Base-by-base conservation (phyloP, 1,140 invertebrate species). In the Drosophila setifemur region DNA sequence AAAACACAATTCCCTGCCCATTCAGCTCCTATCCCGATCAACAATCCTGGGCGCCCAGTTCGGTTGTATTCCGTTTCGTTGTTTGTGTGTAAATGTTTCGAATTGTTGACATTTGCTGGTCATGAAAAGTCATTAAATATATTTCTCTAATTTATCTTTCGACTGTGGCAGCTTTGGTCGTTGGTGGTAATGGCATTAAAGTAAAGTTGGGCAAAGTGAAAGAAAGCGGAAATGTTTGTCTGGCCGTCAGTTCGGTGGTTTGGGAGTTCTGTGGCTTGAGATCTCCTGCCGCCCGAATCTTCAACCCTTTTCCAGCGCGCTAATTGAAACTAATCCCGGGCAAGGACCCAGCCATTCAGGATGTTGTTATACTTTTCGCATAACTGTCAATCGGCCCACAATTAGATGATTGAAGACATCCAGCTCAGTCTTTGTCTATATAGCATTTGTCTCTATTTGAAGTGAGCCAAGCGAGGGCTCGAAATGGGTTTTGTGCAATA, bases 381-480 rank as follows among this genome's bases (percentile, higher is more conserved):
- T 89, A 85, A 89, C 73, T 89, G 86, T 89, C 86, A 89, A 87
- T 73, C 76, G 49, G 44, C 37, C 21, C 52, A 44, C 71, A 76
- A 89, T 89, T 83, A 74, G 89, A 89, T 89, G 86, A 89, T 89
- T 89, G 86, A 89, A 89, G 76, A 89, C 81, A 63, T 68, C 64
- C 42, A 33, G n/a, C 28, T 25, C n/a, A 26, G 18, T 9, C 25
- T 58, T 73, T 44, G 49, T 40, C 19, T 42, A n/a, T n/a, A n/a
- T n/a, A n/a, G 53, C 44, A 35, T 21, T 52, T 12, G 42, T 23
- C 33, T 21, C 43, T 26, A 12, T 14, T 3, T n/a, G 33, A 3
- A 26, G 25, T n/a, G n/a, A n/a, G n/a, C n/a, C n/a, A n/a, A n/a
- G n/a, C n/a, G n/a, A 16, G 53, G 19, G 21, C 57, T 63, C 39